Conservation (phyloP, 2,888 invertebrate genomes). For the Heliconius ethilla region DNA sequence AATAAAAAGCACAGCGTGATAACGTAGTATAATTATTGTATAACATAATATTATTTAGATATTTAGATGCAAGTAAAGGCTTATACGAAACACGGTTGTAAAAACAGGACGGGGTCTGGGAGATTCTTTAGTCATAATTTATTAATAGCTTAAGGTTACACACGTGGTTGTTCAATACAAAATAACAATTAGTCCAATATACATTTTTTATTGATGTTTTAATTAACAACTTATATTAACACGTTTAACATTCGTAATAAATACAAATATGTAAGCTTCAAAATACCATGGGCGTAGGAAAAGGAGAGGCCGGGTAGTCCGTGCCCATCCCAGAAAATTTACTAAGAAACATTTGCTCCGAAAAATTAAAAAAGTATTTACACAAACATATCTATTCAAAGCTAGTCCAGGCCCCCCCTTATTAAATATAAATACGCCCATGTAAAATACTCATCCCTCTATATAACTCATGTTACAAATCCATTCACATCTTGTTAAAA, state of each 20-base stretch:
- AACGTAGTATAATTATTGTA: conserved; percentile 26
- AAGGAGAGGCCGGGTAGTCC: too few species aligned
- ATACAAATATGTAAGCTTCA: too few species aligned
- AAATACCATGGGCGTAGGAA: too few species aligned
- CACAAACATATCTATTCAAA: too few species aligned
- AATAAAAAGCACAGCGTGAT: conserved; percentile 40
- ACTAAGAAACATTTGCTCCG: too few species aligned
- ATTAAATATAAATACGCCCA: neutral
- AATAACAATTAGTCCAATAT: neutral
- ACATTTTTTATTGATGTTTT: neutral
- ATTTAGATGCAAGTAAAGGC: conserved; percentile 15
- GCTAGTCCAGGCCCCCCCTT: too few species aligned
- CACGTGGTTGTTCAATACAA: conserved; percentile 13
- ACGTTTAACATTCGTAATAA: too few species aligned
- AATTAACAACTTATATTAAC: neutral
- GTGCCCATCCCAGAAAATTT: too few species aligned
- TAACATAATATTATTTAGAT: conserved; percentile 22
- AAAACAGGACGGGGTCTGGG: conserved; percentile 1
- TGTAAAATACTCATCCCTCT: neutral
- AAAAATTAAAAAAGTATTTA: too few species aligned
- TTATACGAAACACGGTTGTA: conserved; percentile 26
- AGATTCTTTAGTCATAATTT: conserved; percentile 12
- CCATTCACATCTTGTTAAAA: neutral
- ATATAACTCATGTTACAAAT: neutral
- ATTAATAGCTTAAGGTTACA: conserved; percentile 13